Evolutionary conservation across 2,888 invertebrate species (phyloP), one percentile per base, ranked within the genome.

Genomic region (Mythimna pallens): DNA sequence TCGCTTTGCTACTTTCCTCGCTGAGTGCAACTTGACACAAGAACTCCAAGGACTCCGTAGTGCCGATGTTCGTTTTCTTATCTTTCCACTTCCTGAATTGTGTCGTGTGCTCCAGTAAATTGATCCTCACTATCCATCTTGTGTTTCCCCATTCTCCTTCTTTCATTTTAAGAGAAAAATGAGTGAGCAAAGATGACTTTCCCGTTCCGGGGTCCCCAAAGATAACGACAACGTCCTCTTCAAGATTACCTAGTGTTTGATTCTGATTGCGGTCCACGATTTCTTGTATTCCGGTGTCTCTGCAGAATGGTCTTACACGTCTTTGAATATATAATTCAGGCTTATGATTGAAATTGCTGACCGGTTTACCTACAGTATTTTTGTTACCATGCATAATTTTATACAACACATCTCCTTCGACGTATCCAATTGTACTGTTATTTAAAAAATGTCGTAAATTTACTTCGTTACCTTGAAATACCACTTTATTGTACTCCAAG

Each of bases 121-220:
- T 76, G 8, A 83, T 72, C 57, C 84, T 55, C 17, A 72, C 47
- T 57, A 84, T 74, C 83, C 86, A 86, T 36, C 50, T n/a, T 0
- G 40, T 59, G 1, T 66, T 73, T 50, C 68, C 22, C 0, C 0
- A 17, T 0, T n/a, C 62, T n/a, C 66, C 25, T 59, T 70, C 25
- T 59, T 75, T 83, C 1, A 80, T 78, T 61, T 43, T 36, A 3
- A 78, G 9, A 7, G 83, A 76, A 20, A 86, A 59, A 36, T 81
- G 74, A 0, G 82, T 80, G 12, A 86, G 79, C 3, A 82, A 22
- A 14, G 76, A 83, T 10, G 86, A 86, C 52, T 86, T 86, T 3
- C 86, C 86, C 70, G 80, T 81, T 5, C 86, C 86, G 0, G 86
- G 78, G 17, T 65, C 52, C 0, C 76, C 83, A 47, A 70, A 30